Evolutionary conservation across 2,888 invertebrate genomes (phyloP), one percentile per base, ranked within the genome.

Genomic region (Drepanosiphum platanoidis): DNA sequence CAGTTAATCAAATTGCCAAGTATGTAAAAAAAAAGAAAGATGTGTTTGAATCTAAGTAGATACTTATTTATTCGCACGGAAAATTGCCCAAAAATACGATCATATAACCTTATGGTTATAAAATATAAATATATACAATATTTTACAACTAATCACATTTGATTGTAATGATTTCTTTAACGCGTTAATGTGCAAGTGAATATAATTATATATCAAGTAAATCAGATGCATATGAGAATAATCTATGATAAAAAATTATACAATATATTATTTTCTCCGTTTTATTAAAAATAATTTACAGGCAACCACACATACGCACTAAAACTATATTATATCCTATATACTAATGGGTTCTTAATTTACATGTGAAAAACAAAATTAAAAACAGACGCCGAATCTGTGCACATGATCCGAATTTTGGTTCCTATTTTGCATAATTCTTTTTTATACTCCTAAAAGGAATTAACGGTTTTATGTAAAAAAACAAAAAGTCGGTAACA

Each of bases 81-180:
- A 82, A 81, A 71, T 82, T 32, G 81, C 81, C 61, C 61, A 27
- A 82, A 61, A 82, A 72, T 71, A 81, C 61, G 32, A 71, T 81
- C 36, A 8, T 39, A 36, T 71, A 30, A 82, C 2, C 58, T 81
- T 32, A 58, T 3, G 46, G 70, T 39, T 39, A 71, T 58, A 81
- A 71, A 79, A 58, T 58, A 70, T 71, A 71, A 81, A 71, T 81
- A 82, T 82, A 15, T 82, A 82, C 81, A 82, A 82, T 72, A 82
- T 82, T 71, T 72, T 82, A 82, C 81, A 82, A 82, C 71, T 82
- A 82, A 72, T 82, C 81, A 70, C 61, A 32, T 42, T 39, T 82
- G 81, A 82, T 82, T 82, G 81, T 70, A 58, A 71, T 71, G 39
- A 71, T 61, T 71, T 81, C 34, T 39, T 81, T 61, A 30, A 11